Evolutionary conservation across 1,140 invertebrate genomes (phyloP), one percentile per base, ranked within the genome.

Genomic region (Drosophila kepulauana): DNA sequence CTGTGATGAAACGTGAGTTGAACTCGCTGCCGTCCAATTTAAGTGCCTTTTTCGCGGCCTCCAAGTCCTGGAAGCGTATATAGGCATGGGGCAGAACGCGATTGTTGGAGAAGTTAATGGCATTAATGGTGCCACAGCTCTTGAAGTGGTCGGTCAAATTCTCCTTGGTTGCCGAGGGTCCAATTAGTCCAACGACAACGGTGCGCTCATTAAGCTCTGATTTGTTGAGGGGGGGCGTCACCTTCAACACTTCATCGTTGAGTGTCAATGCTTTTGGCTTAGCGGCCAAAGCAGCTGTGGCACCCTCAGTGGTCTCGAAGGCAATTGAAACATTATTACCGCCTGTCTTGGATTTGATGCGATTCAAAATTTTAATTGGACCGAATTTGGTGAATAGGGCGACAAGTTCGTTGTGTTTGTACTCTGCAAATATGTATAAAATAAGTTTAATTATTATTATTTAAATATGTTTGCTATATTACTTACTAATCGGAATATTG

Each of bases 331-430:
- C 68, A 13, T 41, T 43, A 10, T 52, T 75, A 1, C 45, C 48
- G 3, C 78, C 84, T n/a, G 20, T n/a, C 11, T 68, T 76, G 0
- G 25, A 25, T 16, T 52, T 66, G 3, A 75, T 10, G 6, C 75
- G 73, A 51, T 78, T 51, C 3, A 91, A 5, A 0, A 69, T 11
- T 3, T 49, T 1, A 25, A 91, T 67, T 0, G 61, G 52, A 1
- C 90, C 90, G 33, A 80, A 91, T 64, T 91, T 91, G 15, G 77
- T 30, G 25, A 91, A 86, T 3, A 80, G 2, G 5, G 67, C 81
- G 25, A 91, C 46, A 7, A 91, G 0, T 1, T 91, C 86, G 0
- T 63, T 28, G 49, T 80, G 68, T 15, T 75, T 79, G 38, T 56
- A 82, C 1, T 61, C 90, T 91, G 54, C 0, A 59, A 28, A 49